Conservation (phyloP, 2,113 vertebrate genomes). For the Rhynchomys soricoides region DNA sequence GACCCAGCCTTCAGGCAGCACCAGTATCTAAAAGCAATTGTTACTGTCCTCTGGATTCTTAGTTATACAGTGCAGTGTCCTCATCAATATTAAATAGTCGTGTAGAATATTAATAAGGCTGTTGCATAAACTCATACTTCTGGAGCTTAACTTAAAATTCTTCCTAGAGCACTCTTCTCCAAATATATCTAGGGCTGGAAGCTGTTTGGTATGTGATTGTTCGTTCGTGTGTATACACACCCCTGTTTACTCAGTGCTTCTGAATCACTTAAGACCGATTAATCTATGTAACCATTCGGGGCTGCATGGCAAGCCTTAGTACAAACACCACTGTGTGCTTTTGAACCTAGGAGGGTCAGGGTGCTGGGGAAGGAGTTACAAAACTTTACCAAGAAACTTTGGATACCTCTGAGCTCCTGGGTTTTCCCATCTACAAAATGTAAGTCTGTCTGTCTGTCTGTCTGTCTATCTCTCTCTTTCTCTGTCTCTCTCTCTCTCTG, state of each 20-base stretch:
- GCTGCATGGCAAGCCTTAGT: neutral
- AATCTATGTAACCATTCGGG: conserved; percentile 41
- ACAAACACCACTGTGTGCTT: conserved; percentile 22
- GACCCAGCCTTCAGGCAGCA: neutral
- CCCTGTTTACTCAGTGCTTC: conserved; percentile 58
- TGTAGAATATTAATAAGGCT: conserved; percentile 43
- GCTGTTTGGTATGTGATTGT: conserved; percentile 34
- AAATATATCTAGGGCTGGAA: conserved; percentile 47
- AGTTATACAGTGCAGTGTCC: neutral
- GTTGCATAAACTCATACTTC: conserved; percentile 17
- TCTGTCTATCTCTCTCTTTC: neutral
- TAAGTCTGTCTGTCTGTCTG: neutral
- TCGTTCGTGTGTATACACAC: conserved; percentile 48
- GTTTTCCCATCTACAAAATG: neutral
- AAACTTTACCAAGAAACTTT: neutral
- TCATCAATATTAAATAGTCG: conserved; percentile 42
- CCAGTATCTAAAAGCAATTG: neutral
- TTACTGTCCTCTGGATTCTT: neutral
- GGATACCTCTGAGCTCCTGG: neutral
- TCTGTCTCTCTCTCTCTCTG: neutral
- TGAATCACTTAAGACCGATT: conserved; percentile 46
- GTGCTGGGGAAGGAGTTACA: neutral
- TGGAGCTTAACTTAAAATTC: conserved; percentile 53
- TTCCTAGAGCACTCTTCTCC: conserved; percentile 44
- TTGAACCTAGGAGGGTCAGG: neutral